Evolutionary conservation across 30 jellyfish, hydroid and myxozoan genomes (phyloP).

Genomic region (Hydra vulgaris): DNA sequence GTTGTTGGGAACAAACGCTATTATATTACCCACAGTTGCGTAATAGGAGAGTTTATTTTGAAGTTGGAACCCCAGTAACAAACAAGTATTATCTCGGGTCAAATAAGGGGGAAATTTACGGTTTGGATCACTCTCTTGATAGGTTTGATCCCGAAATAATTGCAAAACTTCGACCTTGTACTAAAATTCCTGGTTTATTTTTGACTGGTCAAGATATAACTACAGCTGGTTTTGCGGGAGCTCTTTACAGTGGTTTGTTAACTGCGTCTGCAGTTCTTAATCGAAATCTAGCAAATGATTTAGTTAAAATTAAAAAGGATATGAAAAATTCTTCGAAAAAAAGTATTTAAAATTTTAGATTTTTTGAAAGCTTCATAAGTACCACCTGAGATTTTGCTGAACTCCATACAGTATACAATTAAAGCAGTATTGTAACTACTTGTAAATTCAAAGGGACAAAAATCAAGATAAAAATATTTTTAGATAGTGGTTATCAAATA

Average conservation of each 20-base stretch:
- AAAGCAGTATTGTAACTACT: too few relatives aligned
- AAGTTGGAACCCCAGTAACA: slow-evolving; percentile 80
- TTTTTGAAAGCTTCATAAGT: background rate
- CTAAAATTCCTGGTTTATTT: slow-evolving; percentile 65
- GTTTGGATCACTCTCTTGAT: slow-evolving; percentile 56
- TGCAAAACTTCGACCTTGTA: slow-evolving; percentile 39
- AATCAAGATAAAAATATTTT: too few relatives aligned
- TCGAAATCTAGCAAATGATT: slow-evolving; percentile 55
- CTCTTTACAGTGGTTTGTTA: slow-evolving; percentile 72
- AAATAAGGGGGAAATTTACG: slow-evolving; percentile 83
- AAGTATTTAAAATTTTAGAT: background rate
- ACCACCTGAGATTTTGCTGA: too few relatives aligned
- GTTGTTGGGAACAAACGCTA: slow-evolving; percentile 74
- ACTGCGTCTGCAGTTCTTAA: slow-evolving; percentile 63
- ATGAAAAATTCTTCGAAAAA: slow-evolving; percentile 16
- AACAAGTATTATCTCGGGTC: slow-evolving; percentile 77
- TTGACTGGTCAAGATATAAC: slow-evolving; percentile 92
- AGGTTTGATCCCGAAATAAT: slow-evolving; percentile 53
- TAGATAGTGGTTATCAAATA: too few relatives aligned
- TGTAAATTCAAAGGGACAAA: too few relatives aligned
- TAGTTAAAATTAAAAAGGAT: slow-evolving; percentile 32
- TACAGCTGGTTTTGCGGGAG: slow-evolving; percentile 90
- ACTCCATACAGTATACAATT: too few relatives aligned
- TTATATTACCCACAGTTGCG: slow-evolving; percentile 64
- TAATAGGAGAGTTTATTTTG: slow-evolving; percentile 60